These are phyloP conservation scores for Mylabris phalerata DNA, from an alignment of 1,140 invertebrate genomes.

Conservation along the genomic window DNA sequence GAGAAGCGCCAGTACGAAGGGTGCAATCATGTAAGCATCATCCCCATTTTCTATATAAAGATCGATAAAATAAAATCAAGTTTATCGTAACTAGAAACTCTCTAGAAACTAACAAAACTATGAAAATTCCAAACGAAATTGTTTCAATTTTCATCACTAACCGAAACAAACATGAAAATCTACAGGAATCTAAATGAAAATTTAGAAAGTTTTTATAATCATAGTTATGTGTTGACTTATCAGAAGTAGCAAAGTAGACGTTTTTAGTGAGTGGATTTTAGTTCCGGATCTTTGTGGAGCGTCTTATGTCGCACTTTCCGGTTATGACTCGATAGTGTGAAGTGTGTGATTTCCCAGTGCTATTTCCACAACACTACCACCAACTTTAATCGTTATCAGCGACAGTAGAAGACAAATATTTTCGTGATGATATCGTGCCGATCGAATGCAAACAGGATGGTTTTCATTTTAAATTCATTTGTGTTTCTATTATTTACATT, in stretches of 20 bases:
- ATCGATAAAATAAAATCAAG: conserved; percentile 21
- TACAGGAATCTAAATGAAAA: too few relatives aligned
- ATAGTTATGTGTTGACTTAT: too few relatives aligned
- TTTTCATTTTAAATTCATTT: neutral
- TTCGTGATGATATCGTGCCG: conserved; percentile 7
- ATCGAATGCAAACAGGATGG: neutral
- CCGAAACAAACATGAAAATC: too few relatives aligned
- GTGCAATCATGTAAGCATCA: conserved; percentile 31
- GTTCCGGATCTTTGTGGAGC: conserved; percentile 3
- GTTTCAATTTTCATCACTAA: too few relatives aligned
- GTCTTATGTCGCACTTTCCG: conserved; percentile 4
- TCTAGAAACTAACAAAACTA: too few relatives aligned
- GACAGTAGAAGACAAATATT: neutral
- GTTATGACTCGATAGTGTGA: conserved; percentile 15
- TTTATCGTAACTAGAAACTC: neutral
- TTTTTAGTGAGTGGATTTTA: neutral
- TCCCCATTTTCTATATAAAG: conserved; percentile 18
- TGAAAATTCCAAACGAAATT: too few relatives aligned
- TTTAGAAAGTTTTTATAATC: too few relatives aligned
- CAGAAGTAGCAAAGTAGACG: neutral
- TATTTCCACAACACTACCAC: neutral
- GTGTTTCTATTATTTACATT: conserved; percentile 1
- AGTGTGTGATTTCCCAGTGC: conserved; percentile 8
- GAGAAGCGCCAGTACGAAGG: conserved; percentile 34
- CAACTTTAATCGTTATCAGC: too few relatives aligned